Evolutionary conservation across 2,113 vertebrate genomes (phyloP).

Genomic region (Notothenia coriiceps): DNA sequence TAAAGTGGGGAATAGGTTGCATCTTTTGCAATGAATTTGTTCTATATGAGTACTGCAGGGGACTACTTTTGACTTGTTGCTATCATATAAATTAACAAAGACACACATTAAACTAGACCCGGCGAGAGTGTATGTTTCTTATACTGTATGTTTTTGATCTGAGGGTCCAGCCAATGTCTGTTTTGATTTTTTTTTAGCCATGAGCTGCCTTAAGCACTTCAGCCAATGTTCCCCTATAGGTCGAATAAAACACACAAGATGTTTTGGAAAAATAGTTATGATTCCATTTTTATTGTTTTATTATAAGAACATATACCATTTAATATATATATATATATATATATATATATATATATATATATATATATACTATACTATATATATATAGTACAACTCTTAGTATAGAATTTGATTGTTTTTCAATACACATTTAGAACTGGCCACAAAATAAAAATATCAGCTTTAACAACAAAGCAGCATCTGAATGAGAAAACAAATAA

Average conservation of each 20-base stretch:
- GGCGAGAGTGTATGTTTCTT: too few relatives aligned
- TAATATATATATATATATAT: slow-evolving; percentile 72
- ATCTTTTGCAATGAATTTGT: too few relatives aligned
- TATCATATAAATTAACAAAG: too few relatives aligned
- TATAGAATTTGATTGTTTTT: slow-evolving; percentile 77
- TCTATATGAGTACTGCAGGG: too few relatives aligned
- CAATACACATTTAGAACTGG: slow-evolving; percentile 73
- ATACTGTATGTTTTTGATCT: too few relatives aligned
- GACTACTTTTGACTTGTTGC: too few relatives aligned
- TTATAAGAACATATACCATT: slow-evolving; percentile 84
- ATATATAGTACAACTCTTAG: slow-evolving; percentile 55
- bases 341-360: slow-evolving; percentile 69
- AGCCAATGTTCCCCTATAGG: too few relatives aligned
- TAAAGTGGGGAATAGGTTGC: too few relatives aligned
- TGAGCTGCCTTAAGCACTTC: too few relatives aligned
- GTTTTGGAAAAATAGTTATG: slow-evolving; percentile 77
- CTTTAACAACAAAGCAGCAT: slow-evolving; percentile 81
- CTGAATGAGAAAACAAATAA: slow-evolving; percentile 52
- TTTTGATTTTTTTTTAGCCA: too few relatives aligned
- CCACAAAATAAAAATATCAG: slow-evolving; percentile 76
- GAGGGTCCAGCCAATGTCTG: too few relatives aligned
- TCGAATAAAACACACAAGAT: slow-evolving; percentile 31
- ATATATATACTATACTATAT: slow-evolving; percentile 58
- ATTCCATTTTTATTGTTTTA: slow-evolving; percentile 81
- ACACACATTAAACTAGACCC: too few relatives aligned